Base-by-base conservation (phyloP, 2,797 vertebrate genomes). In the Sternotherus odoratus region DNA sequence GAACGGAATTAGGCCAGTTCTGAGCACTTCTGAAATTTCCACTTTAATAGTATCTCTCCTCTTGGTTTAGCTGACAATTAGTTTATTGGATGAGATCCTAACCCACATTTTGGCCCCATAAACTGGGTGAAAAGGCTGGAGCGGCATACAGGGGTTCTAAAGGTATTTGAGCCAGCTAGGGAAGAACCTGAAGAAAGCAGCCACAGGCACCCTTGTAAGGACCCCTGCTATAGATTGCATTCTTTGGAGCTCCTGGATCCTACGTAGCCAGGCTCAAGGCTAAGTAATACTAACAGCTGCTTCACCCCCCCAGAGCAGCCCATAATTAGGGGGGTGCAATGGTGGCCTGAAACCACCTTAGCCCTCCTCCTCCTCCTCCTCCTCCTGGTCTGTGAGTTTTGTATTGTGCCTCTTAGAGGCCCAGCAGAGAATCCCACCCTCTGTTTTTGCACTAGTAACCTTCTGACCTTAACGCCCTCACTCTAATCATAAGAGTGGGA, bases 141-240 rank as follows among this genome's bases (percentile, higher is more conserved):
- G 43, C 43, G 30, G 26, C 15, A 13, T 75, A 30, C 48, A 28
- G 43, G 12, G 15, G 26, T 28, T 15, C 12, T 30, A 48, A 48
- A 69, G 21, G n/a, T 36, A 23, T 19, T 69, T 3, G 10, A 23
- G 57, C 28, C 0, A 69, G 56, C n/a, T 54, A 66, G 33, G 75
- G 11, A 2, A 1, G 49, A 30, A n/a, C 12, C 43, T n/a, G 12
- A 51, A 4, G 49, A 66, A 57, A 43, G 3, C 63, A 53, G 19
- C 54, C 8, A 4, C 0, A 0, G n/a, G 24, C 39, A 43, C 23
- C 12, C 53, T 80, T 12, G n/a, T 12, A 3, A 43, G 6, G 17
- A 50, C n/a, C 43, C 3, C 1, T 43, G 2, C 0, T 3, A 2
- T 0, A 8, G n/a, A 46, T 46, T 26, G 26, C 26, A 28, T 30